Evolutionary conservation across 2,888 invertebrate species (phyloP).

Genomic region (Agrochola lota): DNA sequence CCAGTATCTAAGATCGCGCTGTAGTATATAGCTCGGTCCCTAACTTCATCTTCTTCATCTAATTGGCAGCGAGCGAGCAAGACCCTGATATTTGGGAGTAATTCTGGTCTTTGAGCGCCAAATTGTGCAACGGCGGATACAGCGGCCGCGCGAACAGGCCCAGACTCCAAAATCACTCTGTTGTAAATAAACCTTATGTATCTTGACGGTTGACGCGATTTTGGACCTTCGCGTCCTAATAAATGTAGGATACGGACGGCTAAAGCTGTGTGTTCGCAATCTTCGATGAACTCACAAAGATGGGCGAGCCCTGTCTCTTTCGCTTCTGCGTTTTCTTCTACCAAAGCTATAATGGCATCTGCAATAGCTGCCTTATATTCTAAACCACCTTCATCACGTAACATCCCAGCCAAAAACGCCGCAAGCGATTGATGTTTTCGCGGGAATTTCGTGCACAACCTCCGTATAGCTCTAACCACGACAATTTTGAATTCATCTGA

Average conservation of each 20-base stretch:
- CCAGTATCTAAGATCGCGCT: constrained; percentile 94
- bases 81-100: constrained; percentile 93
- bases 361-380: constrained; percentile 99
- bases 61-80: constrained; percentile 96
- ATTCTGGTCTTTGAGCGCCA: constrained; percentile 96
- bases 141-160: constrained; percentile 98
- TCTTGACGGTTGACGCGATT: constrained; percentile 97
- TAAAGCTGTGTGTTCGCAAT: constrained; percentile 99
- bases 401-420: constrained; percentile 99
- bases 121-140: constrained; percentile 99
- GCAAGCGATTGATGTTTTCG: constrained; percentile 98
- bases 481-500: constrained; percentile 99
- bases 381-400: constrained; percentile 98
- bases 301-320: constrained; percentile 99
- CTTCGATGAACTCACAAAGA: constrained; percentile 99
- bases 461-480: constrained; percentile 97
- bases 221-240: constrained; percentile 98
- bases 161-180: constrained; percentile 98
- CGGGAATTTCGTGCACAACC: constrained; percentile 98
- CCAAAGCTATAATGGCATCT: constrained; percentile 98
- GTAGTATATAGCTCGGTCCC: constrained; percentile 99
- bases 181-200: constrained; percentile 96
- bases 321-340: constrained; percentile 99
- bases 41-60: constrained; percentile 99
- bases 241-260: constrained; percentile 99